phyloP scores from a whole-genome alignment of 2,113 vertebrate genomes.

The Zapus hudsonius region DNA sequence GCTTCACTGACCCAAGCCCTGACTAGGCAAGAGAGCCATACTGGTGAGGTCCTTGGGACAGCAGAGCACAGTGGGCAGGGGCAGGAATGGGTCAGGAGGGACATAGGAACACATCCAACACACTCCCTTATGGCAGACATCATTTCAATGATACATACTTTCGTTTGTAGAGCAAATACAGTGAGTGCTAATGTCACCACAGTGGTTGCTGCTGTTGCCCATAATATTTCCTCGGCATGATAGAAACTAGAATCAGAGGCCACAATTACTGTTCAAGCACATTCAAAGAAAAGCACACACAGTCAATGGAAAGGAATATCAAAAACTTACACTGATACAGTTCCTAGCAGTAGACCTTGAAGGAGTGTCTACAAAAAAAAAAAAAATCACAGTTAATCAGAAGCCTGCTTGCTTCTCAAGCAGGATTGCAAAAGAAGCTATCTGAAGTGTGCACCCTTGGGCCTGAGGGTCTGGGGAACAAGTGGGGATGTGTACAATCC shows the following conservation, averaged over 20 bases:
- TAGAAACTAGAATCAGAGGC: slow-evolving; percentile 82
- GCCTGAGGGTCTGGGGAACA: not conserved
- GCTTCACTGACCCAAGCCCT: not conserved
- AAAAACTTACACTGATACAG: slow-evolving; percentile 86
- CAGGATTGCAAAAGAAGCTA: not conserved
- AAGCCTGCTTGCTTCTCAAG: not conserved
- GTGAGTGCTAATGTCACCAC: slow-evolving; percentile 85
- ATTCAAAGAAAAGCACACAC: not conserved
- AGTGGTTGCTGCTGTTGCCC: slow-evolving; percentile 87
- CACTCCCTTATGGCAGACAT: not conserved
- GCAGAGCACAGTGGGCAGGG: not conserved
- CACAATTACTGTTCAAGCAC: not conserved
- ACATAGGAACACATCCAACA: not conserved
- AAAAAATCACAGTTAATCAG: slow-evolving; percentile 64
- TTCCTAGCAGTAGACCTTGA: slow-evolving; percentile 88
- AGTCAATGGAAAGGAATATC: not conserved
- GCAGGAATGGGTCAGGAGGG: not conserved
- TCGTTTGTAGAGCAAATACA: slow-evolving; percentile 89
- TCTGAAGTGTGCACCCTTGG: fast-evolving
- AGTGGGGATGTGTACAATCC: not conserved
- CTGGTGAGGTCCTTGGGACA: not conserved
- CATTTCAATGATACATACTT: slow-evolving; percentile 81
- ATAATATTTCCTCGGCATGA: slow-evolving; percentile 84
- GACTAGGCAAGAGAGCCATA: fast-evolving
- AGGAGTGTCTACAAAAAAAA: slow-evolving; percentile 84